phyloP scores from a whole-genome alignment of 2,797 vertebrate genomes.

The Anas acuta region DNA sequence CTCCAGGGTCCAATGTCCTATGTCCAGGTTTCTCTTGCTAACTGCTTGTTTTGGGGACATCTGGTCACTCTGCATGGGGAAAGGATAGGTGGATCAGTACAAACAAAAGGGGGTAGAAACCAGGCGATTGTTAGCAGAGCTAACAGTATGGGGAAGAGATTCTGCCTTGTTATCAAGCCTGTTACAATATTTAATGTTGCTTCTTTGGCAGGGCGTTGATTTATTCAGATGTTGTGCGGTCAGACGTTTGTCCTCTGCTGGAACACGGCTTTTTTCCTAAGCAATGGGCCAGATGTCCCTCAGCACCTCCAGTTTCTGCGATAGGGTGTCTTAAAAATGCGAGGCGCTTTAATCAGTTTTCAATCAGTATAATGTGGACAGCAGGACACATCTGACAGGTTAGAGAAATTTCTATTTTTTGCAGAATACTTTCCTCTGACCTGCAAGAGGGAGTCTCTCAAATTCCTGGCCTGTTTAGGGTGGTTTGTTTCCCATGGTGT shows the following conservation, averaged over 20 bases:
- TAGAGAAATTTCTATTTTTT: constrained; percentile 34
- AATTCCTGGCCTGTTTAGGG: constrained; percentile 54
- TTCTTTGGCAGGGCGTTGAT: background rate
- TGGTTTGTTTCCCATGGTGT: constrained; percentile 57
- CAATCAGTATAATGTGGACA: background rate
- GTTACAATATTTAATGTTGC: background rate
- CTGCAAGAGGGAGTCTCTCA: constrained; percentile 29
- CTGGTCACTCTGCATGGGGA: background rate
- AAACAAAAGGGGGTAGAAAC: background rate
- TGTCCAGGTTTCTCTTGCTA: background rate
- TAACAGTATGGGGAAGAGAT: background rate
- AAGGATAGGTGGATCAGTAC: background rate
- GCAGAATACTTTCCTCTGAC: constrained; percentile 20
- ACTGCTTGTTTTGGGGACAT: background rate
- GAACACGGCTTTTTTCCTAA: background rate
- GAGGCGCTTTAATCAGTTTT: background rate
- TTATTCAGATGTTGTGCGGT: background rate
- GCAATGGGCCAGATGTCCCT: background rate
- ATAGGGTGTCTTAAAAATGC: background rate
- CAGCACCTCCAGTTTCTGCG: background rate
- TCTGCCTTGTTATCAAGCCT: background rate
- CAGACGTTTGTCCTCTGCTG: background rate
- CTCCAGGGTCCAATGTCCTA: background rate
- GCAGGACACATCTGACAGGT: constrained; percentile 10
- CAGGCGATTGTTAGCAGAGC: background rate